These are phyloP conservation scores for Artemisiospiza belli DNA, from an alignment of 2,113 vertebrate genomes.

Conservation along the genomic window DNA sequence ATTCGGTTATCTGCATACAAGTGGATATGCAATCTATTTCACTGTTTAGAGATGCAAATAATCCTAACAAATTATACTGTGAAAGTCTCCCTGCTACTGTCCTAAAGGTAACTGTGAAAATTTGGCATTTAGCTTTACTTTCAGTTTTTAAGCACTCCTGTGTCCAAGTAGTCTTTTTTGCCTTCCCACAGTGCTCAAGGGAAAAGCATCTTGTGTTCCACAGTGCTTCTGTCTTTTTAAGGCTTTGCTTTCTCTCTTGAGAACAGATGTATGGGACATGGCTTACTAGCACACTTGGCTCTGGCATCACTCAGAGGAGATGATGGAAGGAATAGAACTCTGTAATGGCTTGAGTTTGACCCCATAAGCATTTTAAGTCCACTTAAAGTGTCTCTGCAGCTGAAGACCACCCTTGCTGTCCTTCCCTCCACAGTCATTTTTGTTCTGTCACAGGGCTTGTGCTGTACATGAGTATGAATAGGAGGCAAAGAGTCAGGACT, in stretches of 20 bases:
- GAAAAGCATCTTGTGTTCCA: neutral
- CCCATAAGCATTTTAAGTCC: neutral
- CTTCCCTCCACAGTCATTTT: neutral
- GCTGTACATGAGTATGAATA: neutral
- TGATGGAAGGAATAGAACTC: slow-evolving; percentile 6
- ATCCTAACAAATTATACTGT: neutral
- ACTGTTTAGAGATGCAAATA: slow-evolving; percentile 8
- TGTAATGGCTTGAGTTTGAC: neutral
- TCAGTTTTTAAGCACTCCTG: neutral
- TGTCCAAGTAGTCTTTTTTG: neutral
- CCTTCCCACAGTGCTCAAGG: neutral
- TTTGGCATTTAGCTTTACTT: neutral
- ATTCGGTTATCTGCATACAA: neutral
- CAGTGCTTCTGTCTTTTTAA: neutral
- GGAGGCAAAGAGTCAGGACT: neutral
- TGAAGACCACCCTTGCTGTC: neutral
- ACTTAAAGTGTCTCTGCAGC: neutral
- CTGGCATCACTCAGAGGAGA: neutral
- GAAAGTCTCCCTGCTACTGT: neutral
- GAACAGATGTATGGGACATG: neutral
- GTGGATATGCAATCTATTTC: neutral
- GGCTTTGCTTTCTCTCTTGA: neutral
- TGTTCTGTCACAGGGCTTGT: neutral
- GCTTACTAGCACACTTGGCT: neutral
- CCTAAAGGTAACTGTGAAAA: neutral